phyloP scores from a whole-genome alignment of 1,140 invertebrate species.

The Apis mellifera region Amel_HAv3.1 CM009938.2:4959001-4959500 shows the following conservation, averaged over 20 bases:
- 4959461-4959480: no score
- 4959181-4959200: slow-evolving; percentile 63
- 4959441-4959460: no score
- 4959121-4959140: slow-evolving; percentile 57
- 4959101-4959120: slow-evolving; percentile 57
- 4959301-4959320: slow-evolving; percentile 35
- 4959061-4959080: slow-evolving; percentile 15
- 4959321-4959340: slow-evolving; percentile 29
- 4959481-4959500: no score
- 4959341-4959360: neutral
- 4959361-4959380: neutral
- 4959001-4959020: neutral
- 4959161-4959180: slow-evolving; percentile 68
- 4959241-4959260: slow-evolving; percentile 54
- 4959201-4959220: slow-evolving; percentile 55
- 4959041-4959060: neutral
- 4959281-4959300: slow-evolving; percentile 45
- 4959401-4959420: no score
- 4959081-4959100: slow-evolving; percentile 44
- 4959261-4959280: slow-evolving; percentile 9
- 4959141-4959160: slow-evolving; percentile 66
- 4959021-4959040: neutral
- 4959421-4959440: no score
- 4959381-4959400: no score
- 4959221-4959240: slow-evolving; percentile 51